phyloP scores from a whole-genome alignment of 2,113 vertebrate species.

The Piaya cayana region DNA sequence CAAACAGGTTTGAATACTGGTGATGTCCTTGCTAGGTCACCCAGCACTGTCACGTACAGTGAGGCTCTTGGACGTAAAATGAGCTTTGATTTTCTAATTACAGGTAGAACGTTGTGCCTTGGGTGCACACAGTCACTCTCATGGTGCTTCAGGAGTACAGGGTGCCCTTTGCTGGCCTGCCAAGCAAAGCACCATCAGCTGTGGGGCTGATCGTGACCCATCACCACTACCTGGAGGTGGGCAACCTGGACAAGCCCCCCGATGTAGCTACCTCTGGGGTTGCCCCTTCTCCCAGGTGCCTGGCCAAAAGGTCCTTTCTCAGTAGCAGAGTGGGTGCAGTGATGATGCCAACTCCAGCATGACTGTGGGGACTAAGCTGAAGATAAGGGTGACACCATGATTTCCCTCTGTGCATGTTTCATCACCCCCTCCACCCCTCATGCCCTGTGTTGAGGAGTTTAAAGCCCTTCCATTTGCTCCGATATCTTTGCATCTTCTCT shows the following conservation, averaged over 20 bases:
- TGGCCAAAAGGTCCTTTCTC: background rate
- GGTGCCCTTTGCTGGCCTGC: background rate
- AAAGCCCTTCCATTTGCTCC: background rate
- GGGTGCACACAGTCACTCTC: background rate
- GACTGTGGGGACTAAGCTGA: accelerated
- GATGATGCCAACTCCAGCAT: background rate
- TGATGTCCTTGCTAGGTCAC: background rate
- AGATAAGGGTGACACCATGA: background rate
- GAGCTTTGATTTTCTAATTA: background rate
- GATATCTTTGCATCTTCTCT: slow-evolving; percentile 40
- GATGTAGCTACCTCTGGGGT: background rate
- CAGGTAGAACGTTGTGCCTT: background rate
- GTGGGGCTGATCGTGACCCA: background rate
- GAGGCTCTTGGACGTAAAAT: background rate
- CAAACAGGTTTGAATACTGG: background rate
- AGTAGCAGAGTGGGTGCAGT: accelerated
- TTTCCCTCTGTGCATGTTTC: background rate
- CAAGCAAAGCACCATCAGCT: background rate
- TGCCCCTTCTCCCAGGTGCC: background rate
- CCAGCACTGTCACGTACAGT: background rate
- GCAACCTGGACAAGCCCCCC: background rate
- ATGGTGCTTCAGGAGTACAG: accelerated
- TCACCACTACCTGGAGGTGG: background rate
- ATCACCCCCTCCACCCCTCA: background rate
- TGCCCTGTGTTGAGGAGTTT: background rate